These are phyloP conservation scores for Axea sp. DNA, from an alignment of 2,888 invertebrate species.

Conservation along the genomic window DNA sequence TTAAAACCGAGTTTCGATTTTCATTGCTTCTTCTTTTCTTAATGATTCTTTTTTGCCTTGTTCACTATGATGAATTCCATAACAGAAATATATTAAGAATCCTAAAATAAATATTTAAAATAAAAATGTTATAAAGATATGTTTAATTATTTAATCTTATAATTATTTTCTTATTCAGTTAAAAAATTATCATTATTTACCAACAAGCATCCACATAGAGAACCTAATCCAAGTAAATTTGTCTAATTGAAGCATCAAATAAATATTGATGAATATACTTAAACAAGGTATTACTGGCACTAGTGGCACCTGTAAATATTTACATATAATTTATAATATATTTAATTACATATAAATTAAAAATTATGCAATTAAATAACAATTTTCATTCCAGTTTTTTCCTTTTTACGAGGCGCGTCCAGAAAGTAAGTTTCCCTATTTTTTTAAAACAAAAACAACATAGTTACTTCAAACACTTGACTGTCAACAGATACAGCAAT, in stretches of 20 bases:
- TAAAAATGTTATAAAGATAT: background rate
- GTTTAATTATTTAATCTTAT: conserved; percentile 1
- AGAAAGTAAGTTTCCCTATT: too few relatives aligned
- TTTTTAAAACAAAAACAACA: too few relatives aligned
- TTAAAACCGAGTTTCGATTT: conserved; percentile 52
- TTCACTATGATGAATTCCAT: conserved; percentile 89
- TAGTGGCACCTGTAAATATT: conserved; percentile 89
- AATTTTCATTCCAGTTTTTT: too few relatives aligned
- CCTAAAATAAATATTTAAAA: conserved; percentile 80
- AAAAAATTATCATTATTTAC: too few relatives aligned
- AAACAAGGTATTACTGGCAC: conserved; percentile 92
- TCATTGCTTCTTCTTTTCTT: conserved; percentile 14
- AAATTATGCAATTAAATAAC: too few relatives aligned
- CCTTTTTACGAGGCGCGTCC: too few relatives aligned
- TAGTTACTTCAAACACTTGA: too few relatives aligned
- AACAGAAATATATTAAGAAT: conserved; percentile 90
- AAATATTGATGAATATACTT: conserved; percentile 92
- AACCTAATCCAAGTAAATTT: conserved; percentile 93
- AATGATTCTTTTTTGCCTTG: conserved; percentile 80
- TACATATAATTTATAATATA: conserved; percentile 18
- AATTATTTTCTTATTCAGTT: background rate
- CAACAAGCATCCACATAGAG: conserved; percentile 89
- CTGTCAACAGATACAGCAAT: too few relatives aligned
- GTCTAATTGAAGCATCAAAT: conserved; percentile 94
- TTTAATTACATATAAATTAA: background rate